A percentile compares a stretch with the other conserved stretches of the same genome.
Conservation (phyloP, 2,797 vertebrate species). For the Molossus molossus region DNA sequence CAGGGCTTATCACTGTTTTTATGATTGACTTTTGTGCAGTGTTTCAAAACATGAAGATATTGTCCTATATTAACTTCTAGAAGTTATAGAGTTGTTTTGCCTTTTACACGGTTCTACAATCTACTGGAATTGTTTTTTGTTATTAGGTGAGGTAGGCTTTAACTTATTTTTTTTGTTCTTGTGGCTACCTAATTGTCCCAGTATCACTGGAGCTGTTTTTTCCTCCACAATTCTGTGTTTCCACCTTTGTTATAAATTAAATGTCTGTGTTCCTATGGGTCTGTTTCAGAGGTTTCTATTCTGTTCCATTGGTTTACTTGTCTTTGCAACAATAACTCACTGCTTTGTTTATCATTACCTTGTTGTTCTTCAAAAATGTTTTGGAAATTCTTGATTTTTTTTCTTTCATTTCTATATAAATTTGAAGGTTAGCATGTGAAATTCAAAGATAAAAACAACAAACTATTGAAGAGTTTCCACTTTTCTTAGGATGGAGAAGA, state of each 20-base stretch:
- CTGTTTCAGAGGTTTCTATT: neutral
- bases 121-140: neutral
- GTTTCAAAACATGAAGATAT: neutral
- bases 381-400: conserved; percentile 61
- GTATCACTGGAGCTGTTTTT: neutral
- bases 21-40: neutral
- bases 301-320: neutral
- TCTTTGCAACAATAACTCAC: neutral
- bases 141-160: neutral
- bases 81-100: neutral
- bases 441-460: neutral
- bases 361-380: conserved; percentile 10
- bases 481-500: neutral
- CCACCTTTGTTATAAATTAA: neutral
- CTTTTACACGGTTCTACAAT: neutral
- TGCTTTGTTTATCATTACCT: neutral
- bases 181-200: neutral
- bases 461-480: neutral
- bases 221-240: neutral
- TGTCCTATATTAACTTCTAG: neutral
- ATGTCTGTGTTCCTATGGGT: neutral
- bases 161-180: neutral
- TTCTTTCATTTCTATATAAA: conserved; percentile 43
- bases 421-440: neutral
- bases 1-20: neutral